Evolutionary conservation across 1,140 invertebrate genomes (phyloP), one percentile per base, ranked within the genome.

Genomic region (Dendroctonus ponderosae): DNA sequence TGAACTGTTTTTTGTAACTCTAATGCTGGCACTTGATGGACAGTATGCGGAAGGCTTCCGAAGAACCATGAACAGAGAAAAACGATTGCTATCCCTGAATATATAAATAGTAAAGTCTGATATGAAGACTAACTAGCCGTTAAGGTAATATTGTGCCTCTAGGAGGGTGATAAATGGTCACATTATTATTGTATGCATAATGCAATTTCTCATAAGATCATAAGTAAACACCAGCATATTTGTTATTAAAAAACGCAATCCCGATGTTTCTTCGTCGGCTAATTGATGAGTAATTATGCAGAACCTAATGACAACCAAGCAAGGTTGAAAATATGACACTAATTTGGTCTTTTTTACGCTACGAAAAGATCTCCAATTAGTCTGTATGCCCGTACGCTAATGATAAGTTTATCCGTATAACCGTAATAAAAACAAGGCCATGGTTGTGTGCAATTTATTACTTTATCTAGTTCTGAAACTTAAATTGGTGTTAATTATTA

Each of bases 401-500:
- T 61, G 44, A 61, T 43, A 15, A 58, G 56, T 50, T 61, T 50
- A 26, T 26, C 26, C 26, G 26, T 26, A 61, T 50, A 62, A 62
- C 61, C 61, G 61, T 62, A 62, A 41, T 62, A 53, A 53, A 62
- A 53, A 62, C 61, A 62, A 62, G 61, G 61, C 49, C 61, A 41
- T 53, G 43, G 14, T 62, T 62, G 39, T 62, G 49, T 52, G 61
- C 61, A 62, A 62, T 62, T 62, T 62, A 62, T 52, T 15, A 62
- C 49, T 62, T 39, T 62, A 62, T 52, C 61, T 53, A 53, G 61
- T 62, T 62, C 61, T 62, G 48, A 62, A 53, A 52, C 51, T 62
- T 42, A 62, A 62, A 62, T 62, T 62, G 61, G 61, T 62, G 61
- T 62, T 62, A 62, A 62, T 62, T 62, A 62, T 62, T 62, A 62